Base-by-base conservation (phyloP, 2,797 vertebrate genomes). In the Syngnathus rostellatus region DNA sequence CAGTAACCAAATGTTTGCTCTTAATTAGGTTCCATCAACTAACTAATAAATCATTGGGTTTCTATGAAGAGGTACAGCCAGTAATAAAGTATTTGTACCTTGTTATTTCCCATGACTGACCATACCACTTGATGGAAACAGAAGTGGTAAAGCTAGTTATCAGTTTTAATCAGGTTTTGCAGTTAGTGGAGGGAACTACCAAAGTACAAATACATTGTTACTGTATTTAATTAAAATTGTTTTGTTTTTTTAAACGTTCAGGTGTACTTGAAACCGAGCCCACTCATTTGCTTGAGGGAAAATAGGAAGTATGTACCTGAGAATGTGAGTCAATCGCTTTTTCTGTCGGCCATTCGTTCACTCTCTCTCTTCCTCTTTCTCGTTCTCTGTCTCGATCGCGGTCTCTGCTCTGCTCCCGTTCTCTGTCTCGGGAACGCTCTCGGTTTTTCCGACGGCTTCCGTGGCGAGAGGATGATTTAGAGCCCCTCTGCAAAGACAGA, bases 391-490 rank as follows among this genome's bases (percentile, higher is more conserved):
- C 91, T 0, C 91, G 6, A 2, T 92, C 90, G 2, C 90, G 68
- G 50, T 90, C 89, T 1, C 89, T 70, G 63, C 86, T 85, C 48
- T 82, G 87, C 23, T 83, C 81, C 54, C 79, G 74, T 0, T 91
- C 88, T 17, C 88, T 60, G 77, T 92, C 91, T 23, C 91, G 68
- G 38, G 98, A 96, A 25, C 94, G 89, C 73, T 95, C 95, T 58
- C 96, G 95, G 73, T 96, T 97, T 88, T 97, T 97, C 77, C 94
- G 92, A 31, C 94, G 92, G 88, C 92, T 94, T 90, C 92, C 88
- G 71, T 97, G 93, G 80, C 95, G 95, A 77, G 93, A 95, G 69
- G 95, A 93, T 0, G 84, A 84, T 74, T 88, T 89, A 63, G 86
- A 83, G 75, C 93, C 92, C 91, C 97, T 95, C 87, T 98, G 97